Percentiles rank a stretch among this genome's conserved stretches.
Evolutionary conservation across 2,797 vertebrate genomes (phyloP).

Genomic region (Channallabes apus): DNA sequence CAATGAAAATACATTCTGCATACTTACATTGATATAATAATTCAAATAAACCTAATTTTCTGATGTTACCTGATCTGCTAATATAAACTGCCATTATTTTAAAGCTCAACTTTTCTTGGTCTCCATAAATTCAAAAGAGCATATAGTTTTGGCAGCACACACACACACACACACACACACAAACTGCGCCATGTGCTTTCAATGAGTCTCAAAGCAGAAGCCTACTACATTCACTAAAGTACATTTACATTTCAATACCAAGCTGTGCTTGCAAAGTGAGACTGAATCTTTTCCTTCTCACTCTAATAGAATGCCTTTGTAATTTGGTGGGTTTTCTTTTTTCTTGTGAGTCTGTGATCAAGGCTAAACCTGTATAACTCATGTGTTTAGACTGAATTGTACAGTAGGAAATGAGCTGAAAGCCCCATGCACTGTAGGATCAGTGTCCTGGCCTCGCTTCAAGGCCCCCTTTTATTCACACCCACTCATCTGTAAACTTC

Average conservation of each 20-base stretch:
- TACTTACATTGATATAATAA: neutral
- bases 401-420: slow-evolving; percentile 48
- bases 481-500: slow-evolving; percentile 53
- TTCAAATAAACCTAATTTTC: neutral
- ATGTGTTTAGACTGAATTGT: slow-evolving; percentile 24
- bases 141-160: slow-evolving; percentile 6
- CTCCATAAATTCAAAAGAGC: neutral
- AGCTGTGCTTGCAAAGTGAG: neutral
- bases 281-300: slow-evolving; percentile 20
- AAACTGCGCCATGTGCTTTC: slow-evolving; percentile 16
- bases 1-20: neutral
- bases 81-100: neutral
- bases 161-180: neutral
- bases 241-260: slow-evolving; percentile 51
- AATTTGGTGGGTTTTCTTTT: slow-evolving; percentile 2
- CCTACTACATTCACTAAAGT: slow-evolving; percentile 11
- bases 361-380: slow-evolving; percentile 11
- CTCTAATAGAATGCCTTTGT: slow-evolving; percentile 2
- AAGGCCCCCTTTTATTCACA: slow-evolving; percentile 47
- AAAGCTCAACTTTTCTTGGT: neutral
- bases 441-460: slow-evolving; percentile 29
- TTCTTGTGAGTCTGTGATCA: slow-evolving; percentile 14
- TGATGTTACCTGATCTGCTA: neutral
- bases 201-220: slow-evolving; percentile 34
- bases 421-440: slow-evolving; percentile 42